Evolutionary conservation across 2,888 invertebrate genomes (phyloP).

Genomic region (Idaea aversata): DNA sequence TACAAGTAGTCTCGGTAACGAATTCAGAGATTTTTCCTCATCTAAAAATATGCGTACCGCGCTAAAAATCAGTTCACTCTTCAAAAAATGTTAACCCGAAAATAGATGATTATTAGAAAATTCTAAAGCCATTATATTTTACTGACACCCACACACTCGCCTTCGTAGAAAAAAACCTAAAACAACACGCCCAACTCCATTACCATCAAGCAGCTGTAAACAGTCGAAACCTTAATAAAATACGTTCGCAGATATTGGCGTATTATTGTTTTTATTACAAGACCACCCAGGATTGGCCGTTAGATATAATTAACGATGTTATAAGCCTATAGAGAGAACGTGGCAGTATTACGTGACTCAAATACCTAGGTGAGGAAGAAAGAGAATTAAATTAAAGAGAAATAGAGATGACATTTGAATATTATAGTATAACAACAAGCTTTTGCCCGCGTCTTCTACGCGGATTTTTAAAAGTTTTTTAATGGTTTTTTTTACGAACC

Average conservation of each 20-base stretch:
- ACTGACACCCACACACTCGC: no score
- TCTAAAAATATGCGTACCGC: no score
- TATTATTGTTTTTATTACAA: conserved; percentile 1
- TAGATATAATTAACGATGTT: neutral
- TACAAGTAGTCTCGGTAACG: no score
- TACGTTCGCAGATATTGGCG: neutral
- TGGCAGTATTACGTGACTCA: neutral
- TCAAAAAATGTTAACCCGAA: no score
- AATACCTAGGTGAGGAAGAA: neutral
- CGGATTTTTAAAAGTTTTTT: no score
- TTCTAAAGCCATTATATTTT: no score
- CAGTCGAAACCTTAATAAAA: neutral
- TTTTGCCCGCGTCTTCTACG: no score
- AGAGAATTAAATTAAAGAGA: neutral
- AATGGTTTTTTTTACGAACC: no score
- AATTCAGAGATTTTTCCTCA: no score
- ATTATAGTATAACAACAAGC: no score
- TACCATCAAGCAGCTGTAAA: neutral
- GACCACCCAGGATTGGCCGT: neutral
- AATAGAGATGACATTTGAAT: neutral
- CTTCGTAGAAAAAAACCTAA: neutral
- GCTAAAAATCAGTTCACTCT: no score
- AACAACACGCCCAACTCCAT: neutral
- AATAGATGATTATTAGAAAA: no score
- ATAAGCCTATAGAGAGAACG: neutral